Base-by-base conservation (phyloP, 2,888 invertebrate species). In the Ectobius pallidus region DNA sequence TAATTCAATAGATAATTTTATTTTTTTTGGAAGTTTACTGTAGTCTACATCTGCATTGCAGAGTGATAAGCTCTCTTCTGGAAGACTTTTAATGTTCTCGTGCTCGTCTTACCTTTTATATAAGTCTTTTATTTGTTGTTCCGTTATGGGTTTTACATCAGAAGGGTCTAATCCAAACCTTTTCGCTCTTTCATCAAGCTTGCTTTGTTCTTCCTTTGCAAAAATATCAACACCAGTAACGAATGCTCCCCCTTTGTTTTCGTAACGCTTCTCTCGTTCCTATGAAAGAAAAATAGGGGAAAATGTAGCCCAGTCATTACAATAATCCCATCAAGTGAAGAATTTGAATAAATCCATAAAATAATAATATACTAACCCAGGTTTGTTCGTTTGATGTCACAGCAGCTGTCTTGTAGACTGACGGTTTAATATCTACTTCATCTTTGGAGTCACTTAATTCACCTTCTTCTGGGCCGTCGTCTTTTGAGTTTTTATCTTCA, bases 131-230 rank as follows among this genome's bases (percentile, higher is more conserved):
- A 81, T 65, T 75, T 87, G 84, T 63, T 85, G 81, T 62, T 85
- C 83, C 0, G 82, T 81, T 62, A 84, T 80, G 16, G 79, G 81
- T 73, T 82, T 82, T 9, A 80, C 78, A 78, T 86, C 84, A 2
- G 82, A 81, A 0, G 82, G 81, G 71, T 82, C 83, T 49, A 88
- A 78, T 9, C 87, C 86, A 82, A 89, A 89, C 55, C 89, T 82
- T 77, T 86, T 86, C 0, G 88, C 88, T 77, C 89, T 81, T 76
- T 87, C 86, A 77, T 85, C 83, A 75, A 85, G 82, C 78, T 87
- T 88, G 39, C 83, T 81, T 77, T 85, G 83, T 73, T 85, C 86
- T 77, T 87, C 83, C 75, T 84, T 82, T 68, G 84, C 83, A 68
- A 86, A 85, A 73, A 85, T 83, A 76, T 86, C 83, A 25, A 86